These are phyloP conservation scores for Nanorana parkeri DNA, from an alignment of 2,113 vertebrate species.

Conservation along the genomic window DNA sequence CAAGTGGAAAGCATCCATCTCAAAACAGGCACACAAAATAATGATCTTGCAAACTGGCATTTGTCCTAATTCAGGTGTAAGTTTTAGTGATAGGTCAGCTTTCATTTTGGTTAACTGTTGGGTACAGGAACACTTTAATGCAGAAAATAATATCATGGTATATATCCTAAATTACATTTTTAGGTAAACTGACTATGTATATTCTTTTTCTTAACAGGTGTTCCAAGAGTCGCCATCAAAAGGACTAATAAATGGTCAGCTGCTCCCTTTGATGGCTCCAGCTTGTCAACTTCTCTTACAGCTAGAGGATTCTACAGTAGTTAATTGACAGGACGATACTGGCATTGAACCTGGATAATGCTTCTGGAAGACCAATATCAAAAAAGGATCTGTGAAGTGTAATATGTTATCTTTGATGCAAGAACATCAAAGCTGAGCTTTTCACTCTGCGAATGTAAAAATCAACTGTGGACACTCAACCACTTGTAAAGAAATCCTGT, in stretches of 20 bases:
- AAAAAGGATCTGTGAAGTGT: conserved; percentile 11
- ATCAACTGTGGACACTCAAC: conserved; percentile 38
- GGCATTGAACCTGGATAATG: conserved; percentile 7
- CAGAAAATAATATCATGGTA: no score
- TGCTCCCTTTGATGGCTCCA: conserved; percentile 13
- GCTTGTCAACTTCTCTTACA: background rate
- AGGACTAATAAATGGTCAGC: background rate
- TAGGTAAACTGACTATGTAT: no score
- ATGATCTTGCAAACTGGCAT: no score
- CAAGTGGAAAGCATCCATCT: no score
- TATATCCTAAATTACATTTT: no score
- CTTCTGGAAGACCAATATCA: conserved; percentile 20
- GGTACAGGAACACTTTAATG: no score
- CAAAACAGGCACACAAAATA: no score
- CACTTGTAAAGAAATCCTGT: conserved; percentile 52
- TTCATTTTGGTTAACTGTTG: no score
- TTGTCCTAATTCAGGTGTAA: no score
- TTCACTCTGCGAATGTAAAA: conserved; percentile 39
- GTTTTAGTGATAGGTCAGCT: no score
- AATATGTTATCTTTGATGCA: background rate
- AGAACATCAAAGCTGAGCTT: background rate
- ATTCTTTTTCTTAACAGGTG: conserved; percentile 29
- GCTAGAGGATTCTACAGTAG: conserved; percentile 5
- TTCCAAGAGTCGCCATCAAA: conserved; percentile 2
- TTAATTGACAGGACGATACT: conserved; percentile 9